Evolutionary conservation across 2,797 vertebrate genomes (phyloP), one percentile per base, ranked within the genome.

Genomic region (Helostoma temminkii): DNA sequence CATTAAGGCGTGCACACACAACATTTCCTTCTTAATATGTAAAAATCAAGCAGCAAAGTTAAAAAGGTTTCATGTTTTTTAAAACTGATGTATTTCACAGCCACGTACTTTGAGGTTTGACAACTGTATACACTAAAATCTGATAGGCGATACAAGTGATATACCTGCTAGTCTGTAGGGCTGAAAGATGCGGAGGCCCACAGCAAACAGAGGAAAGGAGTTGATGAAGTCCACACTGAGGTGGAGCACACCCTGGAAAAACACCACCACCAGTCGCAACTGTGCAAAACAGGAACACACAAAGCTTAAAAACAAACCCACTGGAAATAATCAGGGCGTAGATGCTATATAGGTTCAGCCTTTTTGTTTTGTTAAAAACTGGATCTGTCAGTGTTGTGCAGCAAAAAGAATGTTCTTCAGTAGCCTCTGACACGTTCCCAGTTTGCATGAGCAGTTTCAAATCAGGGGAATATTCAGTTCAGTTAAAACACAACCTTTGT

Each of bases 251-350:
- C 97, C 98, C 87, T 99, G 98, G 74, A 97, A 94, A 21, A 96
- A 55, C 58, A 99, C 95, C 87, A 99, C 96, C 87, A 97, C 91
- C 74, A 99, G 90, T 37, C 97, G 96, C 63, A 99, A 89, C 98
- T 99, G 76, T 43, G 69, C 2, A 7, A 65, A 46, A 61, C 65
- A 72, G 18, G 7, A 1, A 69, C 57, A 26, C n/a, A 45, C 25
- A 0, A 8, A 41, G 0, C 22, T 56, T 0, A 41, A 4, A 81
- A 71, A 66, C 37, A 66, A 54, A 45, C 36, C 0, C n/a, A 9
- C 8, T 36, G 12, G 25, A 48, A 6, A 19, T 1, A 2, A 26
- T 2, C 7, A 28, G 6, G 16, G 4, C 22, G 1, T 18, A 16
- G 18, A n/a, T 19, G 16, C 1, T 26, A 25, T 10, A 15, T 15